Percentiles rank a stretch among this genome's conserved stretches.
Conservation (phyloP, 2,888 invertebrate species). For the Tricholauxania praeusta region DNA sequence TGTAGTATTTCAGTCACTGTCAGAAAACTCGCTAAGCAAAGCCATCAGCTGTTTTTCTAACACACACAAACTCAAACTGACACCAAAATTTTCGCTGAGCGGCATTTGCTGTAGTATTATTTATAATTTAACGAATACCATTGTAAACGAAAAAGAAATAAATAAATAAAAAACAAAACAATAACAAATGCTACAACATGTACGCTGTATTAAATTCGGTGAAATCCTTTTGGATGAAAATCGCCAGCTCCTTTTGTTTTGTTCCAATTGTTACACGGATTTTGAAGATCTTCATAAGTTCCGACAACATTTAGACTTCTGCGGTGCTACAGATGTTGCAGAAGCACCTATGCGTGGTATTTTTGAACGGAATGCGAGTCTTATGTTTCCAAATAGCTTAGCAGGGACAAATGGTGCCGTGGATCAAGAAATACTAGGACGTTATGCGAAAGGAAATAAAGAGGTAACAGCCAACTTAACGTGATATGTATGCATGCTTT, state of each 20-base stretch:
- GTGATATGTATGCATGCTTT: too few relatives aligned
- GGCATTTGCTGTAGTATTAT: too few relatives aligned
- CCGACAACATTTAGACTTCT: constrained; percentile 52
- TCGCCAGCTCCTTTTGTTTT: constrained; percentile 52
- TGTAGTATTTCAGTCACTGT: too few relatives aligned
- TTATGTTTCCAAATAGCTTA: constrained; percentile 1
- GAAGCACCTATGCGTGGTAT: constrained; percentile 10
- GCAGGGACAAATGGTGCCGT: constrained; percentile 46
- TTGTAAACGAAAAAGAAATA: constrained; percentile 25
- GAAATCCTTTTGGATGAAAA: constrained; percentile 57
- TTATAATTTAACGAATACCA: too few relatives aligned
- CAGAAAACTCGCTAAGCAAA: too few relatives aligned
- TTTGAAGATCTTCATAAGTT: constrained; percentile 51
- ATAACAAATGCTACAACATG: constrained; percentile 44
- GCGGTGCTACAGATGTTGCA: constrained; percentile 33
- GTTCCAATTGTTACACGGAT: constrained; percentile 55
- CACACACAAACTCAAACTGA: constrained; percentile 2
- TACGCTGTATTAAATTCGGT: constrained; percentile 54
- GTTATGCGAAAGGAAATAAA: constrained; percentile 19
- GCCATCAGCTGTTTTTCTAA: background rate
- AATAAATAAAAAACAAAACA: constrained; percentile 5
- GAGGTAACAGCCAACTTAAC: constrained; percentile 12
- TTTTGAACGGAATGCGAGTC: constrained; percentile 8
- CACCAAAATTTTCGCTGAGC: background rate
- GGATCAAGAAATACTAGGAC: constrained; percentile 39